Evolutionary conservation across 2,797 vertebrate species (phyloP).

Genomic region (Amniataba percoides): DNA sequence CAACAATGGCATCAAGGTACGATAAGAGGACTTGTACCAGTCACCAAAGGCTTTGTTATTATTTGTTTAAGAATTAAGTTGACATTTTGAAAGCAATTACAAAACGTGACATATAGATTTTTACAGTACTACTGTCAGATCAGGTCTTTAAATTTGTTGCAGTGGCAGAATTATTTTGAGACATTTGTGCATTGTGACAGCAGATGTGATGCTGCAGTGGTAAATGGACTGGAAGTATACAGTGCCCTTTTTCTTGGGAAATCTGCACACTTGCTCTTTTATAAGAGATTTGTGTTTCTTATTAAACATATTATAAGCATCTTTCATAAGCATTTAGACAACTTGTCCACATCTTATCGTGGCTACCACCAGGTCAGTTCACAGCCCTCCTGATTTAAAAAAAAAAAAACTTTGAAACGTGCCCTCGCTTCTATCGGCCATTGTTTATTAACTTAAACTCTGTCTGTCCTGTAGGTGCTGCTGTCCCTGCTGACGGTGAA

Average conservation of each 20-base stretch:
- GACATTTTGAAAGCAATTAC: background rate
- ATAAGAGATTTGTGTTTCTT: background rate
- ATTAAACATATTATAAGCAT: background rate
- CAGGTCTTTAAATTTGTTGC: background rate
- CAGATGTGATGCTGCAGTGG: background rate
- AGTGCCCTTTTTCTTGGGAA: slow-evolving; percentile 3
- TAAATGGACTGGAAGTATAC: slow-evolving; percentile 12
- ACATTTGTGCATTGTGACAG: background rate
- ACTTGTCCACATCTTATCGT: slow-evolving; percentile 1
- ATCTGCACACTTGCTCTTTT: background rate
- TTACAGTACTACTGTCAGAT: slow-evolving; percentile 2
- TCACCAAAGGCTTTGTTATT: background rate
- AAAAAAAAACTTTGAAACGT: background rate
- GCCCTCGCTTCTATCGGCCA: background rate
- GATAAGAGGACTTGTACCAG: background rate
- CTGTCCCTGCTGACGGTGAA: slow-evolving; percentile 95
- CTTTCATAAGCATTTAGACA: background rate
- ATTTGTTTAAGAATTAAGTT: background rate
- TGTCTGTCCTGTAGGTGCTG: slow-evolving; percentile 83
- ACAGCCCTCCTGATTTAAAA: background rate
- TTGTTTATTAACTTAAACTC: slow-evolving; percentile 23
- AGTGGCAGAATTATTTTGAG: background rate
- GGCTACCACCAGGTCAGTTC: background rate
- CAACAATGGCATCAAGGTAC: slow-evolving; percentile 99
- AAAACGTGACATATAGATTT: background rate